Conservation (phyloP, 2,888 invertebrate species). For the Aelia acuminata region DNA sequence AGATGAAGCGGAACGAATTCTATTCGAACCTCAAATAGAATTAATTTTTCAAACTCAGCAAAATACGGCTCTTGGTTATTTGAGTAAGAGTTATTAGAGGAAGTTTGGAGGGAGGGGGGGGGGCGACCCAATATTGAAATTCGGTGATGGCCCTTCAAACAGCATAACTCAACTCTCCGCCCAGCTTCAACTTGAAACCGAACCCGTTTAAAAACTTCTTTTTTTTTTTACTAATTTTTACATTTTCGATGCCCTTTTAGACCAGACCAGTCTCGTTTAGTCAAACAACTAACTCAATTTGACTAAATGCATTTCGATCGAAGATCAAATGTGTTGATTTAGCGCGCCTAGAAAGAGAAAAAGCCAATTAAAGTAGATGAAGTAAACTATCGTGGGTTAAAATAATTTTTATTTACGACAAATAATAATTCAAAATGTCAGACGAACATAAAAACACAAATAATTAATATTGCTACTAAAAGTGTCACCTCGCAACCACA, state of each 20-base stretch:
- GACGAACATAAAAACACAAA: no score
- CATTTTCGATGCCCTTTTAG: neutral
- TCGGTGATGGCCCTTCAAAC: neutral
- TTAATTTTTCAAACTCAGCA: neutral
- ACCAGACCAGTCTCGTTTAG: neutral
- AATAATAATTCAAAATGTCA: no score
- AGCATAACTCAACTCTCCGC: neutral
- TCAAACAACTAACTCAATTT: no score
- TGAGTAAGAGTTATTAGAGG: slow-evolving; percentile 1
- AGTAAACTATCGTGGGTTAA: no score
- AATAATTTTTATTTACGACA: no score
- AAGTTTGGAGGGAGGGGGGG: neutral
- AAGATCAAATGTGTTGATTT: no score
- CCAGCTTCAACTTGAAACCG: neutral
- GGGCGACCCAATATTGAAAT: slow-evolving; percentile 1
- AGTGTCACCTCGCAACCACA: no score
- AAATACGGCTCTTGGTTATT: neutral
- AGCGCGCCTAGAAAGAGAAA: no score
- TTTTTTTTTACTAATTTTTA: neutral
- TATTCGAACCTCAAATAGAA: neutral
- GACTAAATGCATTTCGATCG: no score
- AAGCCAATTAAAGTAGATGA: no score
- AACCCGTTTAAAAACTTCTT: neutral
- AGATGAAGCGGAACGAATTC: neutral
- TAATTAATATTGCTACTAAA: no score